A percentile compares a stretch with the other conserved stretches of the same genome.
Conservation (phyloP, 64 coral and sea anemone genomes). For the Porites lutea region DNA sequence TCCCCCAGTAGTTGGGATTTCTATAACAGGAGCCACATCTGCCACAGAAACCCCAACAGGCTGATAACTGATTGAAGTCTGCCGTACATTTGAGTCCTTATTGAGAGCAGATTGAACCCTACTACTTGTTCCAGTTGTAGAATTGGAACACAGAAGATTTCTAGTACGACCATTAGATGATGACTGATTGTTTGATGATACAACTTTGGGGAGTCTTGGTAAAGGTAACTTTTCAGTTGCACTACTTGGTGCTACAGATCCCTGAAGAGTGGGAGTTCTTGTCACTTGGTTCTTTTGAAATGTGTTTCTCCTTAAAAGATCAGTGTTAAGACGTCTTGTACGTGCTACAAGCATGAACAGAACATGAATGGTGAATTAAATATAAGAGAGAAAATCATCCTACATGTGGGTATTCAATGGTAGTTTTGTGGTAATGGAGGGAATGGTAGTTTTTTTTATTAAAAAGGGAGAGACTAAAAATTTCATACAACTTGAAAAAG, state of each 20-base stretch:
- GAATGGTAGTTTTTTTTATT: too few species aligned
- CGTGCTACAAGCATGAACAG: neutral
- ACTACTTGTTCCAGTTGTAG: neutral
- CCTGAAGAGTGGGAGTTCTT: neutral
- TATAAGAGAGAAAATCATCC: neutral
- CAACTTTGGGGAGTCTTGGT: slow-evolving; percentile 3
- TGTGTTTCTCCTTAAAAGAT: neutral
- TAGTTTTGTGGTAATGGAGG: too few species aligned
- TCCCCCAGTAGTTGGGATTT: neutral
- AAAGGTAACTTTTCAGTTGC: neutral
- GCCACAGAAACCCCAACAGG: neutral
- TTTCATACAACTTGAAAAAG: too few species aligned
- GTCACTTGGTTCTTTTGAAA: neutral
- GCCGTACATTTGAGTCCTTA: neutral
- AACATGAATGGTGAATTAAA: neutral
- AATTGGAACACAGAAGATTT: neutral
- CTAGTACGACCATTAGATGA: neutral
- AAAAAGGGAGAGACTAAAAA: too few species aligned
- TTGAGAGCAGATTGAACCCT: neutral
- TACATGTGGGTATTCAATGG: too few species aligned
- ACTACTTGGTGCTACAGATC: neutral
- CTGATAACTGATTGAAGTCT: neutral
- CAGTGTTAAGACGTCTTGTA: slow-evolving; percentile 12
- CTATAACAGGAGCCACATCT: neutral
- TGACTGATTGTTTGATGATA: neutral